Conservation (phyloP, 2,888 invertebrate genomes). For the Criorhina ranunculi region DNA sequence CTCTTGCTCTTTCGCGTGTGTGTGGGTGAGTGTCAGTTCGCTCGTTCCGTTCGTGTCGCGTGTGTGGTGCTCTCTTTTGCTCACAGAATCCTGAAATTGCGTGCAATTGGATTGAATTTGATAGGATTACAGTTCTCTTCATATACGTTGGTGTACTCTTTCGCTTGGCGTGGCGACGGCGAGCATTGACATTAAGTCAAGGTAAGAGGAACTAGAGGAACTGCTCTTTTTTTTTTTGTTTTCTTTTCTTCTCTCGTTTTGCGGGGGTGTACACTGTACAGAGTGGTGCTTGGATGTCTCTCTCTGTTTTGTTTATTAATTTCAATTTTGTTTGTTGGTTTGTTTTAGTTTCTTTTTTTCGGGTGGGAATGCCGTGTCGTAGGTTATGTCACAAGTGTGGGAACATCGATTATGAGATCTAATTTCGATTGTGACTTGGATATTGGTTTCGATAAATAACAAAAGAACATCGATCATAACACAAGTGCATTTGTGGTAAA, state of each 20-base stretch:
- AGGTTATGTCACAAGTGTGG: slow-evolving; percentile 64
- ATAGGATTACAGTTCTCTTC: slow-evolving; percentile 44
- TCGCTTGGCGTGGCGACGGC: too few species aligned
- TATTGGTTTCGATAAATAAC: slow-evolving; percentile 26
- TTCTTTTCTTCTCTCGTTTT: background rate
- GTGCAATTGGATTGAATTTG: slow-evolving; percentile 42
- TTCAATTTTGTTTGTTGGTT: slow-evolving; percentile 34
- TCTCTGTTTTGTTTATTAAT: slow-evolving; percentile 65
- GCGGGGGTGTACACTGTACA: background rate
- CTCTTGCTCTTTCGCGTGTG: slow-evolving; percentile 48
- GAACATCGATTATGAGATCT: slow-evolving; percentile 40
- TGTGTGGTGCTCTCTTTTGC: slow-evolving; percentile 27
- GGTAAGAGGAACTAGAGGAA: slow-evolving; percentile 64
- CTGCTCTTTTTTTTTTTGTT: slow-evolving; percentile 45
- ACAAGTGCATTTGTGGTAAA: slow-evolving; percentile 25
- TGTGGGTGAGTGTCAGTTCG: slow-evolving; percentile 23
- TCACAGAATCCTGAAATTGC: slow-evolving; percentile 21
- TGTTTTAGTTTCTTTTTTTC: slow-evolving; percentile 1
- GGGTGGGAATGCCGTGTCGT: slow-evolving; percentile 29
- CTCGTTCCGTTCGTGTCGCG: slow-evolving; percentile 39
- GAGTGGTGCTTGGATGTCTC: slow-evolving; percentile 3
- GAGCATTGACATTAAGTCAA: slow-evolving; percentile 75
- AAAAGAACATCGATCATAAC: slow-evolving; percentile 32
- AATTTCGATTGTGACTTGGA: slow-evolving; percentile 23
- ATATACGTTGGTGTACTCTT: background rate